Evolutionary conservation across 1,140 invertebrate species (phyloP).

Genomic region (Chymomyza costata): DNA sequence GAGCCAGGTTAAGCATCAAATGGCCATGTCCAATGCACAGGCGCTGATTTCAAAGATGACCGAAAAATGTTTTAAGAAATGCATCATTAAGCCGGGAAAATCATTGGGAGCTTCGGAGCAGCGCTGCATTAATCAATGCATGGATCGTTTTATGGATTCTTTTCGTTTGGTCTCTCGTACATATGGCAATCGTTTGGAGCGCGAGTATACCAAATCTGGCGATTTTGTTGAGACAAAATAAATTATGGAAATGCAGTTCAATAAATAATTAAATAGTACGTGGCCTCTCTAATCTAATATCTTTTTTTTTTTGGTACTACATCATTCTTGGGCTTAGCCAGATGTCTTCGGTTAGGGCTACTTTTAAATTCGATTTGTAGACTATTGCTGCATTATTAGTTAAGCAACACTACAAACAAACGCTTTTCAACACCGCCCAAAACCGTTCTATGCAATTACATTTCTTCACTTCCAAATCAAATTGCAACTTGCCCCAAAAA

Average conservation of each 20-base stretch:
- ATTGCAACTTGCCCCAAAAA: conserved; percentile 32
- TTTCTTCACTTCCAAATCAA: conserved; percentile 62
- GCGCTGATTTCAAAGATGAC: conserved; percentile 97
- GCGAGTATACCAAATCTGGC: conserved; percentile 78
- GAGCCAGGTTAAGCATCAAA: conserved; percentile 96
- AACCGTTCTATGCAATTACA: too few species aligned
- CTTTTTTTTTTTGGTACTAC: too few species aligned
- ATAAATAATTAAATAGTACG: too few species aligned
- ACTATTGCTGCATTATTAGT: too few species aligned
- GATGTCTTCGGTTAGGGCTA: too few species aligned
- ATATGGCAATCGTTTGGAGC: conserved; percentile 87
- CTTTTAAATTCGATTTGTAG: too few species aligned
- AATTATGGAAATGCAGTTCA: too few species aligned
- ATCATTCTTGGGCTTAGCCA: too few species aligned
- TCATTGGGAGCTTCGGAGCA: conserved; percentile 93
- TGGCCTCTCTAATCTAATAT: too few species aligned
- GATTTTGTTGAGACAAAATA: too few species aligned
- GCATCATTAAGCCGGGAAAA: conserved; percentile 92
- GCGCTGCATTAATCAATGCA: conserved; percentile 97
- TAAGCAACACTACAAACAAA: too few species aligned
- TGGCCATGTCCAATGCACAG: conserved; percentile 95
- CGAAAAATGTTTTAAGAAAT: conserved; percentile 98
- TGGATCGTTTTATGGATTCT: conserved; percentile 97
- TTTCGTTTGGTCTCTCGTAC: conserved; percentile 93
- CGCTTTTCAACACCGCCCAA: too few species aligned